A percentile compares a stretch with the other conserved stretches of the same genome.
Evolutionary conservation across 2,888 invertebrate species (phyloP).

Genomic region (Ichneumoninae sp.): DNA sequence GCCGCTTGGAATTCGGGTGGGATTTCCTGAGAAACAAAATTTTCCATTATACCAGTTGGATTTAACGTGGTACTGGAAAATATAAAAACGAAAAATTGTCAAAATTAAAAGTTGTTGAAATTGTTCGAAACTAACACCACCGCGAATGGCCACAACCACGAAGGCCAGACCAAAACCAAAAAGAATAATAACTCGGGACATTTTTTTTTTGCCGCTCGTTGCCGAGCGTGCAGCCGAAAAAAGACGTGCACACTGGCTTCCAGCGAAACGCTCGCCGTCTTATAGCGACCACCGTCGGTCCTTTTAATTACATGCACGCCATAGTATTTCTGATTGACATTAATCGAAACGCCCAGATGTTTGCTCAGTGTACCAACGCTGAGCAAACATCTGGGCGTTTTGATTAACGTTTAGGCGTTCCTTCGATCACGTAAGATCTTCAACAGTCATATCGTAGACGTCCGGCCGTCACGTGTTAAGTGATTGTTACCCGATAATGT

Average conservation of each 20-base stretch:
- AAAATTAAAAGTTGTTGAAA: not conserved
- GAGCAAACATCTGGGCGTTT: not conserved
- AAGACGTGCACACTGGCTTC: not conserved
- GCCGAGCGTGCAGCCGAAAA: not conserved
- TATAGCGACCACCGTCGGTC: not conserved
- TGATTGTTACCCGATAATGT: not conserved
- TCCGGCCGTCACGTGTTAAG: not conserved
- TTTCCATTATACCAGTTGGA: no score
- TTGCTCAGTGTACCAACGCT: not conserved
- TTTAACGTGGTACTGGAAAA: no score
- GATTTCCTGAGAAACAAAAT: not conserved
- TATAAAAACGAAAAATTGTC: not conserved
- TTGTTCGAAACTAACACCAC: conserved; percentile 62
- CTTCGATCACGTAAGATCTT: not conserved
- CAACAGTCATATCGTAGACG: not conserved
- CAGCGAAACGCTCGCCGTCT: not conserved
- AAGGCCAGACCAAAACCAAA: conserved; percentile 40
- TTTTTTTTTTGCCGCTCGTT: conserved; percentile 7
- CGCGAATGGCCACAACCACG: conserved; percentile 47
- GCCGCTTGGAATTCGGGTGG: not conserved
- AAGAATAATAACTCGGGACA: conserved; percentile 52
- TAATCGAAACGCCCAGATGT: not conserved
- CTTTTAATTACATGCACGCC: not conserved
- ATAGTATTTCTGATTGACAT: not conserved
- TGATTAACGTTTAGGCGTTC: not conserved